Evolutionary conservation across 2,797 vertebrate genomes (phyloP).

Genomic region (Esox lucius): DNA sequence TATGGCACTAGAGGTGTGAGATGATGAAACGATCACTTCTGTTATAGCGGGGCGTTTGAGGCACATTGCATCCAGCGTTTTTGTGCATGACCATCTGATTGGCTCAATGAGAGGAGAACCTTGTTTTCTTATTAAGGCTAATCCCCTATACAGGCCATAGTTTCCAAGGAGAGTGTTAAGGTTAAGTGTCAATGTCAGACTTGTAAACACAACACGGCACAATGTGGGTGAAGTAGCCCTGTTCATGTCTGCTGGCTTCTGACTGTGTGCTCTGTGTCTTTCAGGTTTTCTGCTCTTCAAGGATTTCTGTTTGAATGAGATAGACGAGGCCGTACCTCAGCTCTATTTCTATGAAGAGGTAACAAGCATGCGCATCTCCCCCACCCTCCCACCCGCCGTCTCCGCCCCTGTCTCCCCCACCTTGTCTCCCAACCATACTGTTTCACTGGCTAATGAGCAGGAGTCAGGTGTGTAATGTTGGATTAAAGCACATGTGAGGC

Average conservation of each 20-base stretch:
- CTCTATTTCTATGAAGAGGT: slow-evolving; percentile 99
- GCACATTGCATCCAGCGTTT: not conserved
- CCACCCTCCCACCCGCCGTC: no score
- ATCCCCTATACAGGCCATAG: slow-evolving; percentile 19
- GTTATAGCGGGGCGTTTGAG: not conserved
- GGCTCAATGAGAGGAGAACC: slow-evolving; percentile 22
- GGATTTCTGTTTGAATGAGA: slow-evolving; percentile 93
- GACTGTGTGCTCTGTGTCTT: slow-evolving; percentile 20
- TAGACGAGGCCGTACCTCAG: slow-evolving; percentile 93
- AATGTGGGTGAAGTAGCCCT: not conserved
- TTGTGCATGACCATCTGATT: not conserved
- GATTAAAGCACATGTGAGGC: slow-evolving; percentile 34
- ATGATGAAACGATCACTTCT: not conserved
- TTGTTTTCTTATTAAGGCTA: slow-evolving; percentile 27
- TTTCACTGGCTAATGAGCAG: not conserved
- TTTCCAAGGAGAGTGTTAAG: not conserved
- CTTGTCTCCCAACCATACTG: not conserved
- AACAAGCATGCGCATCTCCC: slow-evolving; percentile 34
- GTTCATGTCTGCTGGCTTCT: not conserved
- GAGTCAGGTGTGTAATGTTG: not conserved
- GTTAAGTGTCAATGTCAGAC: no score
- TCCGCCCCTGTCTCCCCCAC: not conserved
- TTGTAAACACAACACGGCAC: no score
- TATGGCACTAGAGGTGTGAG: not conserved
- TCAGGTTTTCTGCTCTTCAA: slow-evolving; percentile 95